A percentile compares a stretch with the other conserved stretches of the same genome.
Conservation (phyloP, 1,140 invertebrate species). For the Drosophila ambigua region DNA sequence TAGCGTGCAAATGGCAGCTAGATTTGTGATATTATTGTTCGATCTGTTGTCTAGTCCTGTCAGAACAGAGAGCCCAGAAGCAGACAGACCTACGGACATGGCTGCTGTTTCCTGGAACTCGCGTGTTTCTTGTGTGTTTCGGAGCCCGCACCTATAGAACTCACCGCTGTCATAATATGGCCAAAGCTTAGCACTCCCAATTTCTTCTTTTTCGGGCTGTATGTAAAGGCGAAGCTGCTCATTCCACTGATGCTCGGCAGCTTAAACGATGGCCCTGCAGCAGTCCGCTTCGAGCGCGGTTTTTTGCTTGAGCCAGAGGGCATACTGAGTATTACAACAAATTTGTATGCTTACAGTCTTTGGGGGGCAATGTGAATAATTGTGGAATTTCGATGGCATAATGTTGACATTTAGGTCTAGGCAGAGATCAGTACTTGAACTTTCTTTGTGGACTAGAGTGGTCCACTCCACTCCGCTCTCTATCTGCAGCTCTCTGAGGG, state of each 20-base stretch:
- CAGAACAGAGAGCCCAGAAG: no score
- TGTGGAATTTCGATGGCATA: constrained; percentile 11
- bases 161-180: constrained; percentile 29
- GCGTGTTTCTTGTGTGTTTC: background rate
- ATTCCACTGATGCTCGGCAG: constrained; percentile 34
- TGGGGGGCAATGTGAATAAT: background rate
- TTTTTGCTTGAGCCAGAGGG: constrained; percentile 18
- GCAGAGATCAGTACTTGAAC: no score
- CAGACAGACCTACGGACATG: no score
- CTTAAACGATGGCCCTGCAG: no score
- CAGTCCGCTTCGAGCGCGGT: background rate
- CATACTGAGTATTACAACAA: constrained; percentile 1
- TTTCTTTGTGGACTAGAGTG: background rate
- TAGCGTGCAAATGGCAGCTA: no score
- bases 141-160: background rate
- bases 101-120: background rate
- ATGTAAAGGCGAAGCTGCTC: constrained; percentile 31
- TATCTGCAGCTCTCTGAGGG: background rate
- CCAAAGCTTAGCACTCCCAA: constrained; percentile 33
- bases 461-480: constrained; percentile 18
- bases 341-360: background rate
- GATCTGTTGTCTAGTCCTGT: no score
- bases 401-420: constrained; percentile 8
- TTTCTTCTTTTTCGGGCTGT: background rate
- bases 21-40: no score